phyloP scores from a whole-genome alignment of 2,797 vertebrate species.

The Manis pentadactyla region DNA sequence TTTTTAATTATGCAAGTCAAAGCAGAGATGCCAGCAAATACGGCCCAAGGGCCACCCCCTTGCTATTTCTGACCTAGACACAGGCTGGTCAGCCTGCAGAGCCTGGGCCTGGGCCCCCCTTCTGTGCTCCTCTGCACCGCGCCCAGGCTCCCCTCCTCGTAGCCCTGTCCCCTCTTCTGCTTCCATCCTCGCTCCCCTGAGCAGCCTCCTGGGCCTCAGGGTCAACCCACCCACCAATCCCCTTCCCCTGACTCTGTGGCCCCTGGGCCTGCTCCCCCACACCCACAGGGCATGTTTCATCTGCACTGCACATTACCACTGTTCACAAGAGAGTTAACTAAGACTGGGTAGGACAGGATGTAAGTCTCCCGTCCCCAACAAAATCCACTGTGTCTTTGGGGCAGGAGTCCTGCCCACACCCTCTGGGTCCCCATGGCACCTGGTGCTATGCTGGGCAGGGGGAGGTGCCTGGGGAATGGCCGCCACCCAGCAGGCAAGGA shows the following conservation, averaged over 20 bases:
- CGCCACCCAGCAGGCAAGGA: accelerated
- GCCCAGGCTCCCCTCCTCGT: accelerated
- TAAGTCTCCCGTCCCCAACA: neutral
- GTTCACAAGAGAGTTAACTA: neutral
- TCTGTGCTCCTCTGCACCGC: accelerated
- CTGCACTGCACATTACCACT: accelerated
- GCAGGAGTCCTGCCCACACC: neutral
- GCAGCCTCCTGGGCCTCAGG: neutral
- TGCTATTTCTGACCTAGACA: neutral
- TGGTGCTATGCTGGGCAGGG: accelerated
- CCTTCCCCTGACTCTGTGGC: neutral
- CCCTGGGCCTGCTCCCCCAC: too few relatives aligned
- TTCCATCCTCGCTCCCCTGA: neutral
- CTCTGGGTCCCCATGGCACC: neutral
- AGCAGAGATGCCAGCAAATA: neutral
- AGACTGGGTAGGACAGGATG: neutral
- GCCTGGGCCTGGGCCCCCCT: accelerated
- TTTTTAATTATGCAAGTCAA: neutral
- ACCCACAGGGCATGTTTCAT: neutral
- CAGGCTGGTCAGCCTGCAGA: too few relatives aligned
- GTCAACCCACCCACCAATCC: neutral
- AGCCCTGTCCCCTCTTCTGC: neutral
- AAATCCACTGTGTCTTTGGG: neutral
- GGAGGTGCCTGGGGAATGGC: accelerated
- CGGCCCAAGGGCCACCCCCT: accelerated